These are phyloP conservation scores for Acrossocheilus wenchowensis DNA, from an alignment of 2,797 vertebrate species.

Conservation along the genomic window DNA sequence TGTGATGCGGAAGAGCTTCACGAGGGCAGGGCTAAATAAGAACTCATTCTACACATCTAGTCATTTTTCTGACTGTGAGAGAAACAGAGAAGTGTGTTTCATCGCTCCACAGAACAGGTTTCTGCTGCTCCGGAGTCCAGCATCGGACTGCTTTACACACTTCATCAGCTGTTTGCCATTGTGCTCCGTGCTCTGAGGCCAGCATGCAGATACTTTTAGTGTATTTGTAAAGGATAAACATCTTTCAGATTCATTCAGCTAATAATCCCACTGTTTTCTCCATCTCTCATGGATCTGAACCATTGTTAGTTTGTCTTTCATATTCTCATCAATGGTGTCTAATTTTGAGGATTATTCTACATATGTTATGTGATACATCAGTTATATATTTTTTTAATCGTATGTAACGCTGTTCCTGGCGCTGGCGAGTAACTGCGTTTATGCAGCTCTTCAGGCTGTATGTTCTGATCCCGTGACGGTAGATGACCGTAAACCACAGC, in stretches of 20 bases:
- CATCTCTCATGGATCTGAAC: not conserved
- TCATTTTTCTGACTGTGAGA: not conserved
- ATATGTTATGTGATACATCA: not conserved
- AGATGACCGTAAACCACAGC: not conserved
- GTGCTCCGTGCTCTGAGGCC: not conserved
- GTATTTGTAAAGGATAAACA: not conserved
- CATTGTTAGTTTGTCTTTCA: not conserved
- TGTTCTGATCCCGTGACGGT: too few relatives aligned
- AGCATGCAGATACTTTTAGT: not conserved
- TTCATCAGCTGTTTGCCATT: too few relatives aligned
- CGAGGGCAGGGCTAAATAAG: not conserved
- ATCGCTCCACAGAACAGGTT: too few relatives aligned
- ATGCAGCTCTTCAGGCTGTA: not conserved
- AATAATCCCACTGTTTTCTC: too few relatives aligned
- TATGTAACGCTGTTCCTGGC: not conserved
- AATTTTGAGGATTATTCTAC: not conserved
- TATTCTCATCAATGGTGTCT: not conserved
- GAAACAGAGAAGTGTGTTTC: not conserved
- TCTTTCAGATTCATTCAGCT: not conserved
- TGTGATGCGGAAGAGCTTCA: not conserved
- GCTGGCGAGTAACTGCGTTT: not conserved
- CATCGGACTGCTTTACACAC: not conserved
- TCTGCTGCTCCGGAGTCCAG: not conserved
- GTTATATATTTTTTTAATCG: too few relatives aligned
- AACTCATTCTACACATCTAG: too few relatives aligned